Conservation (phyloP, 2,888 invertebrate species). For the Heliconius erato region DNA sequence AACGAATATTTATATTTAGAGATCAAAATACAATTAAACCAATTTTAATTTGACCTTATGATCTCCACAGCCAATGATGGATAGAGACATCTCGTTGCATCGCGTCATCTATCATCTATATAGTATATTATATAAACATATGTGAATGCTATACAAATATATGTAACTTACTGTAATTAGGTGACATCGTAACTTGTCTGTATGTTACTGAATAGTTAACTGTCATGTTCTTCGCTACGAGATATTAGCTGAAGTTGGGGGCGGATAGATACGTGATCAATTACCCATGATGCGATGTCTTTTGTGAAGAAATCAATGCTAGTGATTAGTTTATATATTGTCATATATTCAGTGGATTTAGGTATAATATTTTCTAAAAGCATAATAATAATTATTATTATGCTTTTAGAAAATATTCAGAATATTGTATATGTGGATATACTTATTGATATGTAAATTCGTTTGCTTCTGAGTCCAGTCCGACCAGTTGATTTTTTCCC, state of each 20-base stretch:
- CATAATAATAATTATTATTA: background rate
- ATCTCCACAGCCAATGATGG: background rate
- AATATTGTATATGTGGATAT: background rate
- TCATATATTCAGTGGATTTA: background rate
- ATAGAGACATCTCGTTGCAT: background rate
- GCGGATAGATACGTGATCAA: slow-evolving; percentile 39
- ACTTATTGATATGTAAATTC: background rate
- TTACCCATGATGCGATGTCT: slow-evolving; percentile 29
- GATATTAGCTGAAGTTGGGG: slow-evolving; percentile 27
- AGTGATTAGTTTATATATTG: background rate
- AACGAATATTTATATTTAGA: background rate
- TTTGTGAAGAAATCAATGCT: slow-evolving; percentile 28
- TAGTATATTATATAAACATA: background rate
- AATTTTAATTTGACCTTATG: background rate
- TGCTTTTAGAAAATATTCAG: background rate
- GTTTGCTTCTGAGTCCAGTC: too few species aligned
- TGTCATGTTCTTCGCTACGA: slow-evolving; percentile 11
- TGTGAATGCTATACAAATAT: background rate
- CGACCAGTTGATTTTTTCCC: too few species aligned
- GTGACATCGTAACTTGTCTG: slow-evolving; percentile 4
- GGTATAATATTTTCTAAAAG: too few species aligned
- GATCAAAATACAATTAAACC: background rate
- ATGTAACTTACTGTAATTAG: background rate
- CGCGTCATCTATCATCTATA: too few species aligned
- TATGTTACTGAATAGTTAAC: slow-evolving; percentile 26